These are phyloP conservation scores for Serilophus lunatus DNA, from an alignment of 2,113 vertebrate species.

Conservation along the genomic window DNA sequence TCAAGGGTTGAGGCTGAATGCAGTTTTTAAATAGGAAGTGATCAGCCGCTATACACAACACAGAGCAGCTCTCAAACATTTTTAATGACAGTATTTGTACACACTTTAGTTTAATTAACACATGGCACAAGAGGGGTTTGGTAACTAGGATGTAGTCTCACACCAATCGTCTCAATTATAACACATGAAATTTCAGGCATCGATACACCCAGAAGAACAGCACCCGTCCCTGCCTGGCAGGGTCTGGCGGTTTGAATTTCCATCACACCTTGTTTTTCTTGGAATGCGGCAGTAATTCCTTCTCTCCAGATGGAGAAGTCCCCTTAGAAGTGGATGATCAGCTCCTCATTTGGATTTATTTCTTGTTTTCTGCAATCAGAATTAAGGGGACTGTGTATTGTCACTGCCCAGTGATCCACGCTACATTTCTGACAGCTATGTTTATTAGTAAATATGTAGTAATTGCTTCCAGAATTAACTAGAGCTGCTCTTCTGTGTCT, in stretches of 20 bases:
- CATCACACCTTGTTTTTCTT: background rate
- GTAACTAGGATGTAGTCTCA: slow-evolving; percentile 52
- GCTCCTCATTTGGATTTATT: slow-evolving; percentile 31
- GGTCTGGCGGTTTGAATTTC: background rate
- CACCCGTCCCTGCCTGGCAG: background rate
- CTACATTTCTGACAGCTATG: slow-evolving; percentile 35
- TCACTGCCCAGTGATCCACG: slow-evolving; percentile 10
- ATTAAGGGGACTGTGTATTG: background rate
- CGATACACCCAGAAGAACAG: background rate
- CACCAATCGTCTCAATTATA: slow-evolving; percentile 31
- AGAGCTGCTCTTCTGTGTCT: background rate
- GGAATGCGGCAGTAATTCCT: background rate
- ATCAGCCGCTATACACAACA: slow-evolving; percentile 42
- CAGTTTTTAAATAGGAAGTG: slow-evolving; percentile 49
- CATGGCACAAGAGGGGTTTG: slow-evolving; percentile 37
- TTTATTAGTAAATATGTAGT: slow-evolving; percentile 48
- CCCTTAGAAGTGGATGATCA: slow-evolving; percentile 16
- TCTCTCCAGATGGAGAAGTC: slow-evolving; percentile 28
- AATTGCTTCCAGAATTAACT: slow-evolving; percentile 41
- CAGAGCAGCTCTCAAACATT: slow-evolving; percentile 54
- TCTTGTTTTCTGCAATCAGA: slow-evolving; percentile 18
- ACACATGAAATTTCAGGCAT: slow-evolving; percentile 23
- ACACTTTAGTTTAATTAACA: slow-evolving; percentile 64
- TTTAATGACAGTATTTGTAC: slow-evolving; percentile 65
- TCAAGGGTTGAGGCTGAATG: slow-evolving; percentile 50